phyloP scores from a whole-genome alignment of 2,113 vertebrate genomes.

The Thalassoma bifasciatum region DNA sequence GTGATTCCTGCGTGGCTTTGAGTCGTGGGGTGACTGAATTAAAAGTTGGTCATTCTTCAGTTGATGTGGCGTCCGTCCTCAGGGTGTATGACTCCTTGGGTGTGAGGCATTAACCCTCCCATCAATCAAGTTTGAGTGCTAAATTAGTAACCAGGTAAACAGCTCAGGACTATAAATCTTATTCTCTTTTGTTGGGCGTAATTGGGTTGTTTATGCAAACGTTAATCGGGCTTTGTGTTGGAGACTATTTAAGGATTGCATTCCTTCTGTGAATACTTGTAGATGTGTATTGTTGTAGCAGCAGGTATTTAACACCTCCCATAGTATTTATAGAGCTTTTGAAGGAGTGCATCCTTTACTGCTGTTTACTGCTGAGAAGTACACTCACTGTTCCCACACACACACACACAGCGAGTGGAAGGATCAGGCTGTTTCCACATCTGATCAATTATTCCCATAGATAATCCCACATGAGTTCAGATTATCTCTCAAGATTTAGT shows the following conservation, averaged over 20 bases:
- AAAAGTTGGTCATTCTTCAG: constrained; percentile 15
- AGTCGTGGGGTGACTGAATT: background rate
- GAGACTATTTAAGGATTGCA: constrained; percentile 13
- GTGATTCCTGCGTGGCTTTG: constrained; percentile 14
- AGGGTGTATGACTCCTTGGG: constrained; percentile 19
- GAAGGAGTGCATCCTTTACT: constrained; percentile 13
- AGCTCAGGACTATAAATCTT: background rate
- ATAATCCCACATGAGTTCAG: constrained; percentile 35
- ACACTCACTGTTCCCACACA: constrained; percentile 15
- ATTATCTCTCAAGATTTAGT: constrained; percentile 57
- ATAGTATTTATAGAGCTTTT: constrained; percentile 10
- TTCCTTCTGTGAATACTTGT: background rate
- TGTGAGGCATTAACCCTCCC: constrained; percentile 24
- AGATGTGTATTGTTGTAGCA: constrained; percentile 8
- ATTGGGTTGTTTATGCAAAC: constrained; percentile 24
- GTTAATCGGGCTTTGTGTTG: constrained; percentile 10
- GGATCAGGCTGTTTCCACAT: constrained; percentile 10
- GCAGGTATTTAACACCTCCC: constrained; percentile 23
- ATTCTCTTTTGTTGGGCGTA: constrained; percentile 20
- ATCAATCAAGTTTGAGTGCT: constrained; percentile 29
- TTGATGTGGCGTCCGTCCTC: constrained; percentile 21
- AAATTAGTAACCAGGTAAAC: constrained; percentile 18
- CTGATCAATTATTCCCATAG: constrained; percentile 8
- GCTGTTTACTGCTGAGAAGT: constrained; percentile 30
- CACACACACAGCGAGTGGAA: constrained; percentile 1